Conservation (phyloP, 2,113 vertebrate species). For the Callorhinus ursinus region DNA sequence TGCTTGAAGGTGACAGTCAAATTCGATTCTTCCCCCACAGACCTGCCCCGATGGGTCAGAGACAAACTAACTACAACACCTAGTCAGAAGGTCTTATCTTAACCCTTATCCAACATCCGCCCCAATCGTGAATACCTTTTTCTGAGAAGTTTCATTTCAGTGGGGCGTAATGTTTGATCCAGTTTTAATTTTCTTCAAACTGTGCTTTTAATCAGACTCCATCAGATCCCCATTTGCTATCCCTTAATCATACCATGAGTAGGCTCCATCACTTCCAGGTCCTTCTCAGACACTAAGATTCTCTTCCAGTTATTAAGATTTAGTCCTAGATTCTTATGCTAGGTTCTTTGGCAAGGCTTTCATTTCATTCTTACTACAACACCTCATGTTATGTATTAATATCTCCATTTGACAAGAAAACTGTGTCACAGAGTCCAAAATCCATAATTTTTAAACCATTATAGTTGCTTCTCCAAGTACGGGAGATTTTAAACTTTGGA, state of each 20-base stretch:
- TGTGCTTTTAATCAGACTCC: neutral
- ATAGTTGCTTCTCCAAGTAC: neutral
- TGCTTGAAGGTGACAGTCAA: neutral
- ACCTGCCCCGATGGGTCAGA: neutral
- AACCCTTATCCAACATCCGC: neutral
- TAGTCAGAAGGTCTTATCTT: neutral
- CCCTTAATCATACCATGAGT: neutral
- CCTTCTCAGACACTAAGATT: neutral
- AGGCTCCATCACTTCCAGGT: neutral
- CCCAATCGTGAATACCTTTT: neutral
- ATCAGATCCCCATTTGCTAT: neutral
- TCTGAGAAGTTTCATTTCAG: neutral
- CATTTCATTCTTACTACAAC: neutral
- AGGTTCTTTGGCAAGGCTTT: neutral
- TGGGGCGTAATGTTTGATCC: neutral
- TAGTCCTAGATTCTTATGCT: neutral
- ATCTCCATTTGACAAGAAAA: neutral
- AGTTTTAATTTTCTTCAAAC: neutral
- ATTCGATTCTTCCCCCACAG: neutral
- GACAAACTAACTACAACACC: neutral
- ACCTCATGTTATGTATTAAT: neutral
- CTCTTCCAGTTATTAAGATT: neutral
- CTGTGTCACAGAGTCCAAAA: neutral
- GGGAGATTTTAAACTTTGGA: constrained; percentile 12
- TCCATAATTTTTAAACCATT: neutral